phyloP scores from a whole-genome alignment of 2,888 invertebrate genomes.

The Venusia cambrica region DNA sequence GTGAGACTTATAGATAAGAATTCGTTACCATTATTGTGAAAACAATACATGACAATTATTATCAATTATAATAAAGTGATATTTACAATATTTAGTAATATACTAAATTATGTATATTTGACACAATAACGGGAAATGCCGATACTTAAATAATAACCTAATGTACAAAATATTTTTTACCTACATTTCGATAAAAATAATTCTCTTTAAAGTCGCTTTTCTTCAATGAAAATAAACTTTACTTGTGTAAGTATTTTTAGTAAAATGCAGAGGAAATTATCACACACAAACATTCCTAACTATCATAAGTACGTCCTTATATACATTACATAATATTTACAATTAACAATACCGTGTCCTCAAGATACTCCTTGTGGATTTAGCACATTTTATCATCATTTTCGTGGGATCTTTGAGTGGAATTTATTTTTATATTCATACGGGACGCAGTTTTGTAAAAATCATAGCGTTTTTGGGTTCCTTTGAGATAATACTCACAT shows the following conservation, averaged over 20 bases:
- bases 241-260: too few relatives aligned
- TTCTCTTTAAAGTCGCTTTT: too few relatives aligned
- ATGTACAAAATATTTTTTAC: constrained; percentile 8
- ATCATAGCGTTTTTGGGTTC: too few relatives aligned
- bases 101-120: constrained; percentile 75
- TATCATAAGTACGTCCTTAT: constrained; percentile 40
- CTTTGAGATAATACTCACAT: too few relatives aligned
- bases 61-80: constrained; percentile 55
- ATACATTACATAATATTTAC: constrained; percentile 72
- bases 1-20: constrained; percentile 56
- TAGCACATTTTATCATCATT: constrained; percentile 45
- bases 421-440: constrained; percentile 36
- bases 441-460: too few relatives aligned
- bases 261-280: constrained; percentile 52
- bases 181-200: constrained; percentile 4
- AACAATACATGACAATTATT: constrained; percentile 61
- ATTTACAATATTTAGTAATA: constrained; percentile 79
- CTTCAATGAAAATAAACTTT: too few relatives aligned
- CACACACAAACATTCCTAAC: constrained; percentile 54
- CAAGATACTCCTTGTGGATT: constrained; percentile 51
- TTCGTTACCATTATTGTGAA: constrained; percentile 58
- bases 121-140: constrained; percentile 59
- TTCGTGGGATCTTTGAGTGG: constrained; percentile 38
- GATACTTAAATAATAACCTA: constrained; percentile 35
- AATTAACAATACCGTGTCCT: constrained; percentile 45